Evolutionary conservation across 2,797 vertebrate species (phyloP).

Genomic region (Delichon dasypus): DNA sequence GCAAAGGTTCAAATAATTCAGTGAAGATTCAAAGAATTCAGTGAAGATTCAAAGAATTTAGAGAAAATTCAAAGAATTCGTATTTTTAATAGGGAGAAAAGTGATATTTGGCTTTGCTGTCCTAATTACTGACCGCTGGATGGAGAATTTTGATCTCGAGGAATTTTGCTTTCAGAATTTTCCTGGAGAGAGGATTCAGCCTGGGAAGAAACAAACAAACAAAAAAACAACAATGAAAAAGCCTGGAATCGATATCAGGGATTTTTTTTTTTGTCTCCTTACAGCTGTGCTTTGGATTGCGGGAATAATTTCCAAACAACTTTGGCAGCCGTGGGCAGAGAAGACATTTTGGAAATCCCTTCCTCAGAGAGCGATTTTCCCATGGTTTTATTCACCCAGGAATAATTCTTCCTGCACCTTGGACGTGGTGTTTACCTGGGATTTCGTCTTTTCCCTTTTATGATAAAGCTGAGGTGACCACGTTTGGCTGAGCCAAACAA

Average conservation of each 20-base stretch:
- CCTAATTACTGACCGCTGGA: fast-evolving
- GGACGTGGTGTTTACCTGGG: fast-evolving
- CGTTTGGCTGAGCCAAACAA: background rate
- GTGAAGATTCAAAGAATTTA: too few species aligned
- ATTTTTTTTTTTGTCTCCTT: background rate
- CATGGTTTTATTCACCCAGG: background rate
- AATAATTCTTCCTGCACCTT: background rate
- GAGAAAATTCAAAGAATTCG: too few species aligned
- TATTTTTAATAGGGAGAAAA: background rate
- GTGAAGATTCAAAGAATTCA: too few species aligned
- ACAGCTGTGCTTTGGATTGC: background rate
- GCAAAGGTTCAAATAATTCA: too few species aligned
- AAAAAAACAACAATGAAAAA: too few species aligned
- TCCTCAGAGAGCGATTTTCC: fast-evolving
- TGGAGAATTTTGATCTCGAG: background rate
- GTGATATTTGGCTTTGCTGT: fast-evolving
- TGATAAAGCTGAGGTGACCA: fast-evolving
- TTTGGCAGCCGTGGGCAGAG: background rate
- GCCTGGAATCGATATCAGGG: background rate
- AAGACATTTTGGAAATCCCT: background rate
- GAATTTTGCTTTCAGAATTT: background rate
- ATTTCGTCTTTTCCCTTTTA: fast-evolving
- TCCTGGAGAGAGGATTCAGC: background rate
- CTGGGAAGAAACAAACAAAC: too few species aligned
- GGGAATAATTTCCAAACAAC: background rate